These are phyloP conservation scores for Malurus cyaneus DNA, from an alignment of 2,113 vertebrate genomes.

Conservation along the genomic window DNA sequence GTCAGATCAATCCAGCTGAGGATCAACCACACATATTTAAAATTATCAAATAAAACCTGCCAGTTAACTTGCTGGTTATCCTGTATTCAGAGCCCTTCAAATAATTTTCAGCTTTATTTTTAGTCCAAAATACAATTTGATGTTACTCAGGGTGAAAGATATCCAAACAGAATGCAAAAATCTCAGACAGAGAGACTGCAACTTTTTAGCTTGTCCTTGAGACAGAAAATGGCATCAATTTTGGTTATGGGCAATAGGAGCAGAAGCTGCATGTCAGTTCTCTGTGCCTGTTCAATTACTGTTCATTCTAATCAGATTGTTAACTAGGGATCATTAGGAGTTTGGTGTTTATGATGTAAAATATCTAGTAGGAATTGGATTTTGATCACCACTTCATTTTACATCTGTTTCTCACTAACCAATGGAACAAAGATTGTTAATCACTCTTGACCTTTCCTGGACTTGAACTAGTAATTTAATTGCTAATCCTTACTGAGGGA, in stretches of 20 bases:
- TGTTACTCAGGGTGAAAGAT: background rate
- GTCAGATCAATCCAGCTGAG: background rate
- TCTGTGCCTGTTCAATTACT: background rate
- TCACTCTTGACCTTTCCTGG: constrained; percentile 45
- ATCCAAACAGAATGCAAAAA: background rate
- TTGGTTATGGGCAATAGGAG: background rate
- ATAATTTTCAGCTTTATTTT: background rate
- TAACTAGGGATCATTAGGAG: constrained; percentile 22
- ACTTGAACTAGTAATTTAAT: constrained; percentile 16
- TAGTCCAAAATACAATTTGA: background rate
- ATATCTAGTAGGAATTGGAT: constrained; percentile 39
- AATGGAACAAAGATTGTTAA: constrained; percentile 23
- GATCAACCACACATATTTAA: background rate
- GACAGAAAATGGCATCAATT: background rate
- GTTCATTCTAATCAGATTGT: constrained; percentile 16
- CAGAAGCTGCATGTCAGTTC: background rate
- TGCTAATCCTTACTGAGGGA: background rate
- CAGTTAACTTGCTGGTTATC: background rate
- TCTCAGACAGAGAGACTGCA: background rate
- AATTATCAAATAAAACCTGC: background rate
- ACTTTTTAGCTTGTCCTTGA: constrained; percentile 1
- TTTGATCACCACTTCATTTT: constrained; percentile 47
- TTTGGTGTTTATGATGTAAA: constrained; percentile 29
- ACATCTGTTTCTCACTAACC: constrained; percentile 41
- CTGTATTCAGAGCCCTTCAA: background rate